These are phyloP conservation scores for Hippotragus niger DNA, from an alignment of 2,113 vertebrate genomes.

Conservation along the genomic window DNA sequence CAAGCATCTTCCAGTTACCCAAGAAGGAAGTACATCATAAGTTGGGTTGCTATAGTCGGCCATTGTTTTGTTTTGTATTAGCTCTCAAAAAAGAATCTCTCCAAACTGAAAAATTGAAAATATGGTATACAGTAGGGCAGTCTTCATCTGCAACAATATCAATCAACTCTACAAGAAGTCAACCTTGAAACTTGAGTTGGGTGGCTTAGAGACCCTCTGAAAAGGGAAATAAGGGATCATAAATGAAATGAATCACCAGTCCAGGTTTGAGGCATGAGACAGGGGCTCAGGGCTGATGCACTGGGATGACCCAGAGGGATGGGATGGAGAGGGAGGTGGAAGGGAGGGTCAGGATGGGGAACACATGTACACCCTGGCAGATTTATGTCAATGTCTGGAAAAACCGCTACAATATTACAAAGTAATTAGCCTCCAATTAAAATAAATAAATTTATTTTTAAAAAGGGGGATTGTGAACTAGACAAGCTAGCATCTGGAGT, in stretches of 20 bases:
- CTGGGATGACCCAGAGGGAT: too few species aligned
- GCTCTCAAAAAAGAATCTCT: not conserved
- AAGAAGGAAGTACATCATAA: not conserved
- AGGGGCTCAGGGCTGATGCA: too few species aligned
- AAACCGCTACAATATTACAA: too few species aligned
- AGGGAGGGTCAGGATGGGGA: too few species aligned
- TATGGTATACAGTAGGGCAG: not conserved
- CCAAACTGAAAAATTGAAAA: not conserved
- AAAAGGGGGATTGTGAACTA: not conserved
- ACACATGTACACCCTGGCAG: too few species aligned
- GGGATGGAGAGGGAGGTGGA: too few species aligned
- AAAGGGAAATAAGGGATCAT: not conserved
- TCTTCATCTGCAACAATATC: constrained; percentile 26
- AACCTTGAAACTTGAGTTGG: constrained; percentile 9
- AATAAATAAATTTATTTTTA: too few species aligned
- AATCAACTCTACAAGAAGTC: not conserved
- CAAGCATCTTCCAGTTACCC: not conserved
- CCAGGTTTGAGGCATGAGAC: too few species aligned
- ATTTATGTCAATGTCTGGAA: too few species aligned
- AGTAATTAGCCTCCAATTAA: too few species aligned
- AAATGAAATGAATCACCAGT: too few species aligned
- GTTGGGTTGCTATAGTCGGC: not conserved
- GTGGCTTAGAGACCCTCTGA: not conserved
- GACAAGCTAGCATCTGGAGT: not conserved
- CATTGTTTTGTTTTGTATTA: constrained; percentile 9